Base-by-base conservation (phyloP, 2,797 vertebrate species). In the Adrianichthys oophorus region DNA sequence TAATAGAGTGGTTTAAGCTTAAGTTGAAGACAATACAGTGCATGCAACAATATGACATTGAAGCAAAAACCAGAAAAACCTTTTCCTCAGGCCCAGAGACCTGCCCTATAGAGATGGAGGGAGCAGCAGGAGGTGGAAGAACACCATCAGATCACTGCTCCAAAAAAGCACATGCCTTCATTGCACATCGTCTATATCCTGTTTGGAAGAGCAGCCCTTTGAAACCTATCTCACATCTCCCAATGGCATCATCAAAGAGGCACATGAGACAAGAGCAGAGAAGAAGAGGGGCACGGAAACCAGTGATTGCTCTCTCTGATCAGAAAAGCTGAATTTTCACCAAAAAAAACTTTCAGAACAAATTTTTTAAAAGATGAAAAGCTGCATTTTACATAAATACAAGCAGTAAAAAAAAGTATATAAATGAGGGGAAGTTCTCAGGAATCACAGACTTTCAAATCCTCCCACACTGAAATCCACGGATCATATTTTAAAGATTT, bases 171-270 rank as follows among this genome's bases (percentile, higher is more conserved):
- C 46, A 23, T 72, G 80, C 80, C 85, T 85, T 80, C 85, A 87
- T 85, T 85, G 79, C 84, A 87, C 88, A 83, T 85, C 76, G 74
- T 80, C 78, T 84, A 86, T 85, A 90, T 92, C 89, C 90, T 92
- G 91, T 90, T 91, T 85, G 82, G 78, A 69, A 83, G 85, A 66
- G 57, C 52, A 62, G 81, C 23, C 72, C 80, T 89, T 87, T 89
- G 86, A 91, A 90, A 87, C 72, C 65, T 80, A 89, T 90, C 86
- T 90, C 70, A 32, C 40, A 15, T 59, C 68, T 91, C 90, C 90
- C 90, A 78, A 43, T 55, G 76, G 89, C 79, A 79, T 85, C 82
- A 85, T 89, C 78, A 86, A 79, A 86, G 77, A 74, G 70, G 41
- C 54, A 59, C 60, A 74, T 42, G 68, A 85, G 70, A 75, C 74